These are phyloP conservation scores for Heptranchias perlo DNA, from an alignment of 2,113 vertebrate genomes.

Conservation along the genomic window DNA sequence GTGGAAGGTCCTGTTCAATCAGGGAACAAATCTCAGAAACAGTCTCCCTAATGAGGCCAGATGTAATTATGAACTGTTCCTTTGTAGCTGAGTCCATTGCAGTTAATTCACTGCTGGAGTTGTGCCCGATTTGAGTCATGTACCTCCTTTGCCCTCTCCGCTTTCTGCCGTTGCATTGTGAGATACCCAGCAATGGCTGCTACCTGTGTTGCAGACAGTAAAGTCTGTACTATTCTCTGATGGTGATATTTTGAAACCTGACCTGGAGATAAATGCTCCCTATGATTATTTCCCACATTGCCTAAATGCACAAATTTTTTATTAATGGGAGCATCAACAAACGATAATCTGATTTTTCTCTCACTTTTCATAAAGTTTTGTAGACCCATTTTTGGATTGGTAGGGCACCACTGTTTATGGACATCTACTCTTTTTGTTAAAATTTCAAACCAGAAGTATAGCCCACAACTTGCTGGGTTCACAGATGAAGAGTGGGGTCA, in stretches of 20 bases:
- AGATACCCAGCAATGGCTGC: not conserved
- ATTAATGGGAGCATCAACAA: not conserved
- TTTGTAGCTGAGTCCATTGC: not conserved
- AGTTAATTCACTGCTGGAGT: not conserved
- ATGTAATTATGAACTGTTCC: not conserved
- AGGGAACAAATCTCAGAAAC: not conserved
- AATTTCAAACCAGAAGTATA: not conserved
- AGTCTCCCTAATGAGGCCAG: not conserved
- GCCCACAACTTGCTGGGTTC: not conserved
- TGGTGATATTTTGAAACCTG: not conserved
- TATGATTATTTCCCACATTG: not conserved
- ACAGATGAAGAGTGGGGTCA: not conserved
- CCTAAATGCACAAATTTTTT: not conserved
- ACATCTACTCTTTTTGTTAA: not conserved
- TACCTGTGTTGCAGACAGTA: not conserved
- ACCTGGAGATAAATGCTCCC: not conserved
- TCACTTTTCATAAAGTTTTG: not conserved
- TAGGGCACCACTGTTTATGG: not conserved
- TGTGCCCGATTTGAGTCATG: not conserved
- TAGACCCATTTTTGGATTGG: not conserved
- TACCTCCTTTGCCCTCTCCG: not conserved
- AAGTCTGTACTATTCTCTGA: not conserved
- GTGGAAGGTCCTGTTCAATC: not conserved
- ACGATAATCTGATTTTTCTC: not conserved
- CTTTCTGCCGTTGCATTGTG: not conserved